phyloP scores from a whole-genome alignment of 2,113 vertebrate species.

The Myanophis thanlyinensis region DNA sequence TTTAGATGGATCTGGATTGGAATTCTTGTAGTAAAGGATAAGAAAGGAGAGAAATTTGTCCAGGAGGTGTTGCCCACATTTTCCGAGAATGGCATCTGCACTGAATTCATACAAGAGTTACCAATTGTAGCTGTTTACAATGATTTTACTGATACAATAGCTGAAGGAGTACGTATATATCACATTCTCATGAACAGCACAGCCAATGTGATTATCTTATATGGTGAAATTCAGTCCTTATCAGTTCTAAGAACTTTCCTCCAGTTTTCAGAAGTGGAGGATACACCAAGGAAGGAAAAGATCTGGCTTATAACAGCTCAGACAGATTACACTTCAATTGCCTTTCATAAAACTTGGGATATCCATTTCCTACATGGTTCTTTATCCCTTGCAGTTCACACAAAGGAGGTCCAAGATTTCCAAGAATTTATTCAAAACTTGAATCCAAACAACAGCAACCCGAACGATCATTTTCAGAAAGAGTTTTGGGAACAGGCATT shows the following conservation, averaged over 20 bases:
- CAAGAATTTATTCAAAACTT: no score
- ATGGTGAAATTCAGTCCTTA: not conserved
- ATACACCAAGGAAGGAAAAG: not conserved
- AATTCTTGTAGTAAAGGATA: no score
- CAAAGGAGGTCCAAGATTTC: no score
- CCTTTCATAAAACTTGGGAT: not conserved
- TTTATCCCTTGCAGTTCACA: no score
- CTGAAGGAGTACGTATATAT: not conserved
- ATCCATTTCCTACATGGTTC: no score
- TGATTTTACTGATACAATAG: fast-evolving
- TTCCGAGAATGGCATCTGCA: not conserved
- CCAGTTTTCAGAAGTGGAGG: not conserved
- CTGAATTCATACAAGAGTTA: not conserved
- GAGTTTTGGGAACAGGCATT: no score
- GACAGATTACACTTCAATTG: not conserved
- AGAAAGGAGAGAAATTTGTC: no score
- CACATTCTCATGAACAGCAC: not conserved
- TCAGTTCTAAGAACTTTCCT: fast-evolving
- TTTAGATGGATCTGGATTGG: no score
- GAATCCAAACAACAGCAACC: no score
- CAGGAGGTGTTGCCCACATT: not conserved
- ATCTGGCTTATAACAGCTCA: not conserved
- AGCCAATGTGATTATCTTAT: not conserved
- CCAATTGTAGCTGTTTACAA: not conserved
- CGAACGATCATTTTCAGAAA: no score